Percentiles rank a stretch among this genome's conserved stretches.
Conservation (phyloP, 2,888 invertebrate genomes). For the Eristalis arbustorum region DNA sequence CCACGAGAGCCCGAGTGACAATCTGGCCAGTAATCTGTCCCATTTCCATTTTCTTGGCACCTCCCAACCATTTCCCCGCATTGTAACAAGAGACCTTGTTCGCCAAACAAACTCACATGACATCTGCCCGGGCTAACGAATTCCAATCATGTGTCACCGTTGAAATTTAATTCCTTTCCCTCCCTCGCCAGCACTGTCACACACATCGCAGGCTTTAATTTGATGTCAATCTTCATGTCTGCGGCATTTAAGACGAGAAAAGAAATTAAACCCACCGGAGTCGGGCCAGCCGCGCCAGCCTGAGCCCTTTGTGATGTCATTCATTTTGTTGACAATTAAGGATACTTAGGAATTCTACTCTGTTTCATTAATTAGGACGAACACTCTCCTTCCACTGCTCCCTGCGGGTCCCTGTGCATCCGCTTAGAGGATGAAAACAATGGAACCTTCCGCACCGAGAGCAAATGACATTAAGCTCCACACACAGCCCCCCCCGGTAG, state of each 20-base stretch:
- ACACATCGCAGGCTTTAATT: neutral
- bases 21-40: too few species aligned
- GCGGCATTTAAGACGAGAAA: neutral
- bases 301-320: constrained; percentile 10
- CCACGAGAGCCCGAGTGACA: too few species aligned
- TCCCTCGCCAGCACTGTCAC: neutral
- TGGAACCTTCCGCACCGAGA: neutral
- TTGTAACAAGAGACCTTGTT: neutral
- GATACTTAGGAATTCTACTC: constrained; percentile 7
- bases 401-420: constrained; percentile 22
- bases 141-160: neutral
- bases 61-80: too few species aligned
- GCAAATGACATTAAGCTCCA: constrained; percentile 59
- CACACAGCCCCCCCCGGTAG: constrained; percentile 6
- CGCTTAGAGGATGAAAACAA: constrained; percentile 36
- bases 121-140: neutral
- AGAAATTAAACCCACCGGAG: neutral
- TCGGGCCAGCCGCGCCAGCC: neutral
- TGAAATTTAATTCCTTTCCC: neutral
- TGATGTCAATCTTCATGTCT: neutral
- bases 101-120: neutral
- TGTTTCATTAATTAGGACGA: constrained; percentile 53
- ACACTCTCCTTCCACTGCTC: neutral
- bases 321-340: constrained; percentile 37
- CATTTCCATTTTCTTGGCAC: too few species aligned